Base-by-base conservation (phyloP, 2,888 invertebrate species). In the Ditylenchus weischeri region DNA sequence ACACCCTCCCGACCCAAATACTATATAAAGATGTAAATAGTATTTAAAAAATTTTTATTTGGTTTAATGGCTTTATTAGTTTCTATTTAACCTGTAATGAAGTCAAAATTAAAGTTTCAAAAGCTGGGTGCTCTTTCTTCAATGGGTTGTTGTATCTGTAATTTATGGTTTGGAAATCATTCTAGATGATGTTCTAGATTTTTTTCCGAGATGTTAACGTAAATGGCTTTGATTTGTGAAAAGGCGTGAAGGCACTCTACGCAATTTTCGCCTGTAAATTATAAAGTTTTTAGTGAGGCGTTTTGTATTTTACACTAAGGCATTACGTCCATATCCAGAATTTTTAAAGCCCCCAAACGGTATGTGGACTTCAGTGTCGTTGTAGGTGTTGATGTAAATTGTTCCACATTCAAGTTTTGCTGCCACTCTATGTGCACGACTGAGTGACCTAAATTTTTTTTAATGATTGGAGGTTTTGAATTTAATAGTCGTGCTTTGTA, bases 341-440 rank as follows among this genome's bases (percentile, higher is more conserved):
- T 84, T 77, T n/a, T 85, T 85, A 79, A 83, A 86, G 3, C 87
- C 87, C 6, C 87, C 87, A 79, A 87, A 87, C 6, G 87, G 87
- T 6, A 87, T 82, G 65, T 86, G 86, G 13, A 85, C 83, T 38
- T 87, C 86, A 67, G 84, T 84, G 36, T 86, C 76, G 75, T 87
- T 87, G 83, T 86, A 87, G 67, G 85, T 87, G 79, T 87, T 87
- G 49, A 87, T 81, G 83, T 85, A 87, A n/a, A 87, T 79, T 7
- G 84, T 84, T 2, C 87, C 87, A 10, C 86, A 85, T 76, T 87
- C 82, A 64, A 87, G 71, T 13, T 80, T 74, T 18, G 83, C 77
- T 0, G 84, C 85, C 10, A 87, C 85, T 47, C 86, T 78, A 75
- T 87, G 86, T 7, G 86, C 86, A 64, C 86, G 78, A 23, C 78